These are phyloP conservation scores for Gephyroberyx darwinii DNA, from an alignment of 2,797 vertebrate species.

Conservation along the genomic window DNA sequence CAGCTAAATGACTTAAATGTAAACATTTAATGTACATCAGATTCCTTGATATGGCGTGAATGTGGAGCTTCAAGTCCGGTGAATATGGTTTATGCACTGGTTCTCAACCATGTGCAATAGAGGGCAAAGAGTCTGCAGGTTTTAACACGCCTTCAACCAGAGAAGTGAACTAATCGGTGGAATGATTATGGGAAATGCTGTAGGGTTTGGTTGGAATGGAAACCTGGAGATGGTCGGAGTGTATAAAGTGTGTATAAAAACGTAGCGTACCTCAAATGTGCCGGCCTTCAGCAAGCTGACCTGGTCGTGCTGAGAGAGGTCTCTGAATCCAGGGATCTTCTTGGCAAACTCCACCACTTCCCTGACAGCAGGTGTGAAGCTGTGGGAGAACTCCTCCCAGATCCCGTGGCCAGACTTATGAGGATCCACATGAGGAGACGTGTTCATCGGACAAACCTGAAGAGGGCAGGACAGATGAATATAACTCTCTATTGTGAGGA, in stretches of 20 bases:
- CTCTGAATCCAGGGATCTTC: constrained; percentile 94
- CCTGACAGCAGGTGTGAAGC: constrained; percentile 95
- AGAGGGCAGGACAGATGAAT: neutral
- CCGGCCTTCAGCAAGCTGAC: constrained; percentile 97
- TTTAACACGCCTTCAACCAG: too few relatives aligned
- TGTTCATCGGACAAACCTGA: constrained; percentile 98
- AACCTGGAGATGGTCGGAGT: neutral
- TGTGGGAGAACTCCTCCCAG: constrained; percentile 97
- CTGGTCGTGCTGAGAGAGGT: constrained; percentile 95
- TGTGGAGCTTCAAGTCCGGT: too few relatives aligned
- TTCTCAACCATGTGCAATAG: too few relatives aligned
- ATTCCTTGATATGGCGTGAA: too few relatives aligned
- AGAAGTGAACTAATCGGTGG: too few relatives aligned
- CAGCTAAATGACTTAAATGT: too few relatives aligned
- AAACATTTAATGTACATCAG: too few relatives aligned
- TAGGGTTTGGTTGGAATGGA: neutral
- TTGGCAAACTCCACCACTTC: constrained; percentile 98
- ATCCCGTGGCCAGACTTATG: constrained; percentile 92
- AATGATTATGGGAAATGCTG: too few relatives aligned
- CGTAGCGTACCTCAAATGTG: constrained; percentile 91
- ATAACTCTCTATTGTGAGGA: neutral
- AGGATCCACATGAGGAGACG: constrained; percentile 90
- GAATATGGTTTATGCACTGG: too few relatives aligned
- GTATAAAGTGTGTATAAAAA: neutral
- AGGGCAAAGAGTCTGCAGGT: too few relatives aligned